Evolutionary conservation across 2,797 vertebrate species (phyloP).

Genomic region (Australoheros facetus): DNA sequence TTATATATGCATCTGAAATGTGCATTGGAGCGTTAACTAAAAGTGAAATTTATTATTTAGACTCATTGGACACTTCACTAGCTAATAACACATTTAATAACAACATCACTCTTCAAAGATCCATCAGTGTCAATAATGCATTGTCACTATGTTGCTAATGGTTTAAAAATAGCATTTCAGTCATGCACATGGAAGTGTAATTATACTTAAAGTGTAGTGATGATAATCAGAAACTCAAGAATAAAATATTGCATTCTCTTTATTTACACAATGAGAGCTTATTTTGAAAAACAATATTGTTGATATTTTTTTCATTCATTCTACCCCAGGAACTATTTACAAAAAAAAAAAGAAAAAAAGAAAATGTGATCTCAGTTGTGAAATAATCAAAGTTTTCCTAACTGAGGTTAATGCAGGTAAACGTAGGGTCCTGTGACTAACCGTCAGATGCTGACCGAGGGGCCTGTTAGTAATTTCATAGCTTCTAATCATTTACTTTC

Average conservation of each 20-base stretch:
- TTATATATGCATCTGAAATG: neutral
- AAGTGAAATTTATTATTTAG: no score
- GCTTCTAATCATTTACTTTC: constrained; percentile 1
- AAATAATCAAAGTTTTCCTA: neutral
- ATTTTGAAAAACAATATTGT: neutral
- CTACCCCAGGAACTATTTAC: neutral
- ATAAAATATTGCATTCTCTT: neutral
- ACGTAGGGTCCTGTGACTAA: neutral
- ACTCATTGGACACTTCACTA: no score
- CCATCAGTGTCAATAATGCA: neutral
- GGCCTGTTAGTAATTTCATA: neutral
- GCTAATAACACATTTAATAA: no score
- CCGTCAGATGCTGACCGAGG: neutral
- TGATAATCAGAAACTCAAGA: neutral
- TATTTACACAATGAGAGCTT: neutral
- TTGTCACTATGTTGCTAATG: no score
- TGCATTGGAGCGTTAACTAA: neutral
- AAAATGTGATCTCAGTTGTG: neutral
- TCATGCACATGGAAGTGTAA: neutral
- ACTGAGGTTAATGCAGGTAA: neutral
- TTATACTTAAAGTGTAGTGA: neutral
- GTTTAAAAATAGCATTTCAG: neutral
- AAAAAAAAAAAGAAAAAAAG: neutral
- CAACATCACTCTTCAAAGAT: neutral
- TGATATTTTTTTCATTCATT: no score